Conservation (phyloP, 2,113 vertebrate genomes). For the Fukomys damarensis region DNA sequence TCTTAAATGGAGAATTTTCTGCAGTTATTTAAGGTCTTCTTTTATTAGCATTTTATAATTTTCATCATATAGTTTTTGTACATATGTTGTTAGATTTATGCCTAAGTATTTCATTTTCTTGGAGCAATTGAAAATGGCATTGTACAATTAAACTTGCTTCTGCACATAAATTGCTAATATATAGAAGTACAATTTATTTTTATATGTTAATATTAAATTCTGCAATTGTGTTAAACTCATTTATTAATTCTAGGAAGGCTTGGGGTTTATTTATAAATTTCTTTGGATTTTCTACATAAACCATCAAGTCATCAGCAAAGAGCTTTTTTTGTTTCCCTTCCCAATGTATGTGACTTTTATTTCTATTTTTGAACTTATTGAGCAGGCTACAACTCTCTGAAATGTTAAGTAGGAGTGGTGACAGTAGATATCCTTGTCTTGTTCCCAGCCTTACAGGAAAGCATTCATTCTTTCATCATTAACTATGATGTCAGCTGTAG, state of each 20-base stretch:
- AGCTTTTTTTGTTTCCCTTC: neutral
- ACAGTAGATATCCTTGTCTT: neutral
- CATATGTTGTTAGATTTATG: neutral
- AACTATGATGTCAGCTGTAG: neutral
- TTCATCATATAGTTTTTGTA: neutral
- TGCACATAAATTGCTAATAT: neutral
- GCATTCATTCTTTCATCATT: neutral
- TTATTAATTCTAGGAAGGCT: neutral
- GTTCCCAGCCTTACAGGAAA: neutral
- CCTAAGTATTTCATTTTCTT: neutral
- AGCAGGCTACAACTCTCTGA: neutral
- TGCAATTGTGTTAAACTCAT: neutral
- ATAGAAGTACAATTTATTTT: neutral
- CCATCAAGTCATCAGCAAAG: neutral
- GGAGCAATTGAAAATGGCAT: neutral
- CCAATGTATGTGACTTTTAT: neutral
- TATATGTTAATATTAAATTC: neutral
- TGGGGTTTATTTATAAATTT: neutral
- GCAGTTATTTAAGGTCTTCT: neutral
- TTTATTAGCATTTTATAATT: neutral
- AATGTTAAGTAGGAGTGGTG: neutral
- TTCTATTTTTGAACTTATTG: neutral
- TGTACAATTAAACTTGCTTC: neutral
- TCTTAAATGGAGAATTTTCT: neutral
- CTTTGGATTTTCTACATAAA: neutral